phyloP scores from a whole-genome alignment of 2,797 vertebrate species.

The Epinephelus coioides region DNA sequence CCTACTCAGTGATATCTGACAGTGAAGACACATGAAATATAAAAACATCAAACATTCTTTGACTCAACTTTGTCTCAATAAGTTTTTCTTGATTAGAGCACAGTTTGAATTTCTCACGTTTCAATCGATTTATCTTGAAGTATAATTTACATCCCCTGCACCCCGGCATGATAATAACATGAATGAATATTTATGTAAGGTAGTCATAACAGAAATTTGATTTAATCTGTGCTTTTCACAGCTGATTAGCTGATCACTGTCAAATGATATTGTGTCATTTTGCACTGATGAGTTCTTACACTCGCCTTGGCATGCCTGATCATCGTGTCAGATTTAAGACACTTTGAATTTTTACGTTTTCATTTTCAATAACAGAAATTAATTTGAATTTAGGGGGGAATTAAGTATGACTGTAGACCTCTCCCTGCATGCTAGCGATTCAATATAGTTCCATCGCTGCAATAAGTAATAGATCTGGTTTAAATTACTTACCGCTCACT shows the following conservation, averaged over 20 bases:
- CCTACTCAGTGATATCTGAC: conserved; percentile 1
- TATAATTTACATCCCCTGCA: conserved; percentile 31
- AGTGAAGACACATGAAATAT: background rate
- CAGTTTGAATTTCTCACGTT: conserved; percentile 13
- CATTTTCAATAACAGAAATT: conserved; percentile 44
- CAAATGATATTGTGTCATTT: conserved; percentile 51
- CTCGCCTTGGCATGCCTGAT: conserved; percentile 20
- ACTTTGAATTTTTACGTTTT: conserved; percentile 30
- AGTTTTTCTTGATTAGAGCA: conserved; percentile 7
- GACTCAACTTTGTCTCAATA: conserved; percentile 6
- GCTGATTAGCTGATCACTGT: conserved; percentile 56
- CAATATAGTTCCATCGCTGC: conserved; percentile 24
- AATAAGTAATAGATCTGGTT: conserved; percentile 55
- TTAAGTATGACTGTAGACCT: conserved; percentile 25
- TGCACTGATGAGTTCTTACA: conserved; percentile 36
- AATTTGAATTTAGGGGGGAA: conserved; percentile 20
- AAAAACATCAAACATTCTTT: conserved; percentile 1
- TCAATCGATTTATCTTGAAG: conserved; percentile 15
- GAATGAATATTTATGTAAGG: conserved; percentile 58
- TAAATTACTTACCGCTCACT: conserved; percentile 43
- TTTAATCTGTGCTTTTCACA: conserved; percentile 59
- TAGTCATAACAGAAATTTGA: conserved; percentile 51
- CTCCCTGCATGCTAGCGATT: conserved; percentile 30
- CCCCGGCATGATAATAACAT: conserved; percentile 47
- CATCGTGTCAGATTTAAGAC: conserved; percentile 44